Percentiles rank a stretch among this genome's conserved stretches.
Evolutionary conservation across 2,888 invertebrate genomes (phyloP).

Genomic region (Vesta saturnalis): DNA sequence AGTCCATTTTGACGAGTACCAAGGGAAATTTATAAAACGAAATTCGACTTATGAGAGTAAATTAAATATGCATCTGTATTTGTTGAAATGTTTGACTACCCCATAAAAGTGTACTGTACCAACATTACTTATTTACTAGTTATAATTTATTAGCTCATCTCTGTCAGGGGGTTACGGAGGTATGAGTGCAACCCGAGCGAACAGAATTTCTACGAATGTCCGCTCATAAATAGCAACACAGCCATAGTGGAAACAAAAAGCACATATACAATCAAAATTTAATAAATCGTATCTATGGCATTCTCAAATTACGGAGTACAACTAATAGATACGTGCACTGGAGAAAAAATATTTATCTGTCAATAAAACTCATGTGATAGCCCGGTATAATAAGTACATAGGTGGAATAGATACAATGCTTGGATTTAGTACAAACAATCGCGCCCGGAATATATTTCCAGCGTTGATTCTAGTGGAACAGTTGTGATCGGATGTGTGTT

Average conservation of each 20-base stretch:
- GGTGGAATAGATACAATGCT: conserved; percentile 10
- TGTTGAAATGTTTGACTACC: background rate
- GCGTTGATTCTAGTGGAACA: background rate
- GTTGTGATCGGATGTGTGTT: background rate
- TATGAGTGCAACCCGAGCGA: background rate
- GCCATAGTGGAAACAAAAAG: background rate
- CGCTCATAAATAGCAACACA: background rate
- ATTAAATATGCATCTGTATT: background rate
- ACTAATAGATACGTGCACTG: background rate
- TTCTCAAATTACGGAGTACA: background rate
- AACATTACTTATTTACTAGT: too few relatives aligned
- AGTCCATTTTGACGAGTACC: background rate
- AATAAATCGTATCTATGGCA: background rate
- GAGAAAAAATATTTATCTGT: background rate
- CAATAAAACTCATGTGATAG: background rate
- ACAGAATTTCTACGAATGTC: conserved; percentile 1
- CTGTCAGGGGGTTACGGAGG: background rate
- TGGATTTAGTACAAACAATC: background rate
- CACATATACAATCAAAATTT: background rate
- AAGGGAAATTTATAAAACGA: background rate
- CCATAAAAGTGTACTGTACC: too few relatives aligned
- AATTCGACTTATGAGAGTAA: background rate
- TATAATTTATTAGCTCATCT: background rate
- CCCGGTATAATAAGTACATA: background rate
- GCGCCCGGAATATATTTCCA: background rate